Evolutionary conservation across 2,797 vertebrate species (phyloP).

Genomic region (Rhabdophis nuchalis): DNA sequence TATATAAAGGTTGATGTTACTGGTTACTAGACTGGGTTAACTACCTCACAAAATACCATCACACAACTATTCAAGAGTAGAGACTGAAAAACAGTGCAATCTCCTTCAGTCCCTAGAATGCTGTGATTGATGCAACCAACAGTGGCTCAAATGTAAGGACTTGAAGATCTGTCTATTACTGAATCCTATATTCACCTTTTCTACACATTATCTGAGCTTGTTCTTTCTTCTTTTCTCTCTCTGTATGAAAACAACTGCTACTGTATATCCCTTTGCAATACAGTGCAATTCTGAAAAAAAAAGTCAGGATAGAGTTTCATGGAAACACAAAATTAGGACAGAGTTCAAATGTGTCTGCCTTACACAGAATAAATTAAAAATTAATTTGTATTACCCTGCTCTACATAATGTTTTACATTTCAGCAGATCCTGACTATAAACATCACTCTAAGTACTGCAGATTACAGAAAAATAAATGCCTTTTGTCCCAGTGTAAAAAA

Average conservation of each 20-base stretch:
- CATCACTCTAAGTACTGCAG: not conserved
- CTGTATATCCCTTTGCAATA: not conserved
- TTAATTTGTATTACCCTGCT: not conserved
- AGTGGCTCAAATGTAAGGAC: not conserved
- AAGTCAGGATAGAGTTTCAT: not conserved
- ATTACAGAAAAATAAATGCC: not conserved
- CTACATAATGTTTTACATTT: not conserved
- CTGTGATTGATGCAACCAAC: not conserved
- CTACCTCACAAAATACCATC: not conserved
- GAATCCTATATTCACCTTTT: not conserved
- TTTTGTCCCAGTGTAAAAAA: not conserved
- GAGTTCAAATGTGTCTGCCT: not conserved
- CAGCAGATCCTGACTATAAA: not conserved
- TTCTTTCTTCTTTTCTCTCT: not conserved
- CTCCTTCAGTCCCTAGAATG: not conserved
- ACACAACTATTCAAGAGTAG: not conserved
- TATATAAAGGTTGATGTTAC: not conserved
- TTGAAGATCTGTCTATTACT: not conserved
- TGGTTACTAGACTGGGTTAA: not conserved
- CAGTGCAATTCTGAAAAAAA: not conserved
- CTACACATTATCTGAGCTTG: not conserved
- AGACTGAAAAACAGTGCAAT: not conserved
- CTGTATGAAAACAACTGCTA: not conserved
- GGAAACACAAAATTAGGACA: not conserved
- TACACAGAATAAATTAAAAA: not conserved